These are phyloP conservation scores for Odontesthes bonariensis DNA, from an alignment of 2,113 vertebrate genomes.

Conservation along the genomic window DNA sequence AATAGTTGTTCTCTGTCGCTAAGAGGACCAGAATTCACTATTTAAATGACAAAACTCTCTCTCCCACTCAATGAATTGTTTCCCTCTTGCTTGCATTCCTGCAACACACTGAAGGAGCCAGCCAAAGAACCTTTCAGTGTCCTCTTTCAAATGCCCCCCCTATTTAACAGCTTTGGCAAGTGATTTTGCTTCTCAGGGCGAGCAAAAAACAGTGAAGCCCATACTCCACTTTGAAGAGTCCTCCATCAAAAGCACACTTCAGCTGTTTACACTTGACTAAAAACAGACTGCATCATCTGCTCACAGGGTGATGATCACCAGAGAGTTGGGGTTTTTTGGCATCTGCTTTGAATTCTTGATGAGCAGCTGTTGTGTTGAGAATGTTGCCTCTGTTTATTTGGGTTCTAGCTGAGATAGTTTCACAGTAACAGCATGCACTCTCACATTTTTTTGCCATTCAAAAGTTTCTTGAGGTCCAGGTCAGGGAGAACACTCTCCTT, in stretches of 20 bases:
- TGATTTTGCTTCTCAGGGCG: constrained; percentile 31
- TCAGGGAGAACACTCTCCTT: background rate
- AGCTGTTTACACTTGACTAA: constrained; percentile 34
- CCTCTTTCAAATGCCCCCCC: constrained; percentile 22
- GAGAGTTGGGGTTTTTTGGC: constrained; percentile 20
- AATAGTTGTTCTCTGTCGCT: constrained; percentile 14
- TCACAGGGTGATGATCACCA: constrained; percentile 4
- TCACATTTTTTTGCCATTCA: background rate
- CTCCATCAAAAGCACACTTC: constrained; percentile 49
- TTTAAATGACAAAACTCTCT: constrained; percentile 27
- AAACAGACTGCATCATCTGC: constrained; percentile 44
- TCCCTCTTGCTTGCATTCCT: constrained; percentile 10
- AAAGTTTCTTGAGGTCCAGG: no score
- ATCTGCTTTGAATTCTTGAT: constrained; percentile 26
- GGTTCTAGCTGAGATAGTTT: constrained; percentile 19
- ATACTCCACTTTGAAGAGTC: constrained; percentile 48
- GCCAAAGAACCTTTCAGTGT: constrained; percentile 38
- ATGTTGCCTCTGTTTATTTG: constrained; percentile 13
- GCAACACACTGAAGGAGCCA: constrained; percentile 10
- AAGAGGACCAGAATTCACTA: background rate
- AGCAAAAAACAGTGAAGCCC: constrained; percentile 10
- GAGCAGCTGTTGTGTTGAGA: constrained; percentile 13
- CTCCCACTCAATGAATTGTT: constrained; percentile 8
- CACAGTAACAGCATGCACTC: background rate
- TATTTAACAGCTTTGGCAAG: constrained; percentile 46